Evolutionary conservation across 2,888 invertebrate genomes (phyloP).

Genomic region (Elysia crispata): DNA sequence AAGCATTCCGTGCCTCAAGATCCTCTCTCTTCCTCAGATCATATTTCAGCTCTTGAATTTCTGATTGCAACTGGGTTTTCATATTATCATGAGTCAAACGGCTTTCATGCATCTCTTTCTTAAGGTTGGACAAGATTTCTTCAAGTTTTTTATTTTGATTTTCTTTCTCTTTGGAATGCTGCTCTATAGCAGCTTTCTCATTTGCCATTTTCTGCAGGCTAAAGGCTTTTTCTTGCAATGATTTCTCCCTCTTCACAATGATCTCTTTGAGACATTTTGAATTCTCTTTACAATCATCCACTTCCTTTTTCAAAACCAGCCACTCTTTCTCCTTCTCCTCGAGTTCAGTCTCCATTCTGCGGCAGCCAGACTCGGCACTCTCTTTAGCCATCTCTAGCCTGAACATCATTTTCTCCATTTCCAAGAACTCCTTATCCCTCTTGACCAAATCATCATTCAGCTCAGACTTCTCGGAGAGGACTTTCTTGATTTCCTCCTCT

Average conservation of each 20-base stretch:
- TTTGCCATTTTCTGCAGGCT: constrained; percentile 24
- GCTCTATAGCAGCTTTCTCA: constrained; percentile 24
- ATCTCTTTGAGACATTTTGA: constrained; percentile 36
- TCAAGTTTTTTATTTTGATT: constrained; percentile 32
- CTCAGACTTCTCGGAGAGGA: constrained; percentile 29
- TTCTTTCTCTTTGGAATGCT: constrained; percentile 21
- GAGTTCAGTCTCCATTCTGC: constrained; percentile 35
- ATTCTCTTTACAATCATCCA: constrained; percentile 51
- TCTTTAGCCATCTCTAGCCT: constrained; percentile 53
- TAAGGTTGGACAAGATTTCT: constrained; percentile 20
- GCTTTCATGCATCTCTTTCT: constrained; percentile 17
- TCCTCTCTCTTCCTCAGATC: constrained; percentile 18
- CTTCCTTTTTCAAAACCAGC: constrained; percentile 50
- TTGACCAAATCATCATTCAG: constrained; percentile 41
- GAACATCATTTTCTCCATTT: constrained; percentile 45
- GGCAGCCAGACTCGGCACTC: constrained; percentile 49
- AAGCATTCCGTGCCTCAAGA: constrained; percentile 5
- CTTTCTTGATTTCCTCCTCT: constrained; percentile 38
- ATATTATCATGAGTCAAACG: constrained; percentile 5
- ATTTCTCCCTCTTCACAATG: constrained; percentile 28
- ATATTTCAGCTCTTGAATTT: neutral
- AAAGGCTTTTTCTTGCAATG: constrained; percentile 37
- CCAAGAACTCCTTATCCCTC: constrained; percentile 46
- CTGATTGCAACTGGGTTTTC: constrained; percentile 9
- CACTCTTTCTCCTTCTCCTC: constrained; percentile 50